Percentiles rank a stretch among this genome's conserved stretches.
phyloP scores from a whole-genome alignment of 1,140 invertebrate genomes.

The Hycleus phaleratus region DNA sequence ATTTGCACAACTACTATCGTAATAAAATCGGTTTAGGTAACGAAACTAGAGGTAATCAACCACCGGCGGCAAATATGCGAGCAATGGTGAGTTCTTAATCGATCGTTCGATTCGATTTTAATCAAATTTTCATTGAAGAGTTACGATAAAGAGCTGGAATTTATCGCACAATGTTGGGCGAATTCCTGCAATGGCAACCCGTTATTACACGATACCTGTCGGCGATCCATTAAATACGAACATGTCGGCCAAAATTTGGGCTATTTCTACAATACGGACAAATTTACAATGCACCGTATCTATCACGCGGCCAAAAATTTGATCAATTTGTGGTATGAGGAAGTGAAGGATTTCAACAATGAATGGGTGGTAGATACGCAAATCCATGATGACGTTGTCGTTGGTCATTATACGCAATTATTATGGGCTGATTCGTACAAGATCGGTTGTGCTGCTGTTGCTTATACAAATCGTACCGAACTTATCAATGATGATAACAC shows the following conservation, averaged over 20 bases:
- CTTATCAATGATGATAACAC: neutral
- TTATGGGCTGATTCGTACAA: slow-evolving; percentile 29
- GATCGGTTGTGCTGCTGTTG: slow-evolving; percentile 30
- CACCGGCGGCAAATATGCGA: slow-evolving; percentile 47
- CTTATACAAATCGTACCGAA: slow-evolving; percentile 20
- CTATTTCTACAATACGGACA: slow-evolving; percentile 25
- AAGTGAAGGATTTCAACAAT: slow-evolving; percentile 28
- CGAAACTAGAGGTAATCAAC: slow-evolving; percentile 43
- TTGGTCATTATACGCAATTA: slow-evolving; percentile 36
- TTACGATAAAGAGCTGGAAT: slow-evolving; percentile 54
- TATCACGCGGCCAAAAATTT: slow-evolving; percentile 25
- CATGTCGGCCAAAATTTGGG: slow-evolving; percentile 35
- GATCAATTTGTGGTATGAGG: slow-evolving; percentile 31
- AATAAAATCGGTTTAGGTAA: slow-evolving; percentile 43
- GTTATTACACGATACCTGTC: slow-evolving; percentile 27
- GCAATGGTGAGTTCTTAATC: slow-evolving; percentile 41
- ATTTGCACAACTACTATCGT: slow-evolving; percentile 45
- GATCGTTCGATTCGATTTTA: neutral
- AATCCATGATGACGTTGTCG: slow-evolving; percentile 20
- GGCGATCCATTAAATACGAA: slow-evolving; percentile 31
- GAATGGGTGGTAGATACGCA: slow-evolving; percentile 30
- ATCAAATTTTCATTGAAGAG: slow-evolving; percentile 33
- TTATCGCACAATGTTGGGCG: slow-evolving; percentile 52
- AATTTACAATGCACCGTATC: slow-evolving; percentile 17
- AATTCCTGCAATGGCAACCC: slow-evolving; percentile 38